A percentile compares a stretch with the other conserved stretches of the same genome.
phyloP scores from a whole-genome alignment of 2,888 invertebrate genomes.

The Thyatira batis region DNA sequence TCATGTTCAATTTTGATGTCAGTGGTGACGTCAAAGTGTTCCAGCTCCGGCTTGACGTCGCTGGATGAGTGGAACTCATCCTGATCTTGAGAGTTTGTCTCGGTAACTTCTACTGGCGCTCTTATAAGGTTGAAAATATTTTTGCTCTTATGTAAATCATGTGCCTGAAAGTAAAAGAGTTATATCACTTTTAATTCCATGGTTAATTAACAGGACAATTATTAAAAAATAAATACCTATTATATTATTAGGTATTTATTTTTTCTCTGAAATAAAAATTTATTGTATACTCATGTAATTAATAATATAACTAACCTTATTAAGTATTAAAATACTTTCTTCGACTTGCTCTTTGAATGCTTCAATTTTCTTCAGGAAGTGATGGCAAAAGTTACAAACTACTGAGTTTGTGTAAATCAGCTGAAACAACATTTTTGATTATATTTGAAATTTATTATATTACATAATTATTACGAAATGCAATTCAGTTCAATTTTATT shows the following conservation, averaged over 20 bases:
- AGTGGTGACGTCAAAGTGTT: constrained; percentile 19
- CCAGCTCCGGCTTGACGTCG: constrained; percentile 13
- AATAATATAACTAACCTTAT: constrained; percentile 23
- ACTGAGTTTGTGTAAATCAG: constrained; percentile 24
- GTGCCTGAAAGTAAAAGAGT: neutral
- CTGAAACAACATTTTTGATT: constrained; percentile 32
- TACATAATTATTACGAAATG: too few species aligned
- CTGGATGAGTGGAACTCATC: constrained; percentile 11
- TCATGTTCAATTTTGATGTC: constrained; percentile 54
- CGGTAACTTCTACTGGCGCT: neutral
- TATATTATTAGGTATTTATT: neutral
- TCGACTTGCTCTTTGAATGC: constrained; percentile 48
- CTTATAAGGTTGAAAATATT: neutral
- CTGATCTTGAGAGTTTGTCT: constrained; percentile 4
- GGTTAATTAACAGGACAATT: too few species aligned
- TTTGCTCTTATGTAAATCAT: neutral
- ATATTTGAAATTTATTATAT: too few species aligned
- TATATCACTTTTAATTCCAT: too few species aligned
- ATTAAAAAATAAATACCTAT: neutral
- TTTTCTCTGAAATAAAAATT: neutral
- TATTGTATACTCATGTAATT: constrained; percentile 19
- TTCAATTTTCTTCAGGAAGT: constrained; percentile 48
- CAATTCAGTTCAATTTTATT: too few species aligned
- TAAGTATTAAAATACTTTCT: constrained; percentile 34
- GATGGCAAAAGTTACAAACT: constrained; percentile 55